phyloP scores from a whole-genome alignment of 2,113 vertebrate genomes.

The Spea bombifrons region DNA sequence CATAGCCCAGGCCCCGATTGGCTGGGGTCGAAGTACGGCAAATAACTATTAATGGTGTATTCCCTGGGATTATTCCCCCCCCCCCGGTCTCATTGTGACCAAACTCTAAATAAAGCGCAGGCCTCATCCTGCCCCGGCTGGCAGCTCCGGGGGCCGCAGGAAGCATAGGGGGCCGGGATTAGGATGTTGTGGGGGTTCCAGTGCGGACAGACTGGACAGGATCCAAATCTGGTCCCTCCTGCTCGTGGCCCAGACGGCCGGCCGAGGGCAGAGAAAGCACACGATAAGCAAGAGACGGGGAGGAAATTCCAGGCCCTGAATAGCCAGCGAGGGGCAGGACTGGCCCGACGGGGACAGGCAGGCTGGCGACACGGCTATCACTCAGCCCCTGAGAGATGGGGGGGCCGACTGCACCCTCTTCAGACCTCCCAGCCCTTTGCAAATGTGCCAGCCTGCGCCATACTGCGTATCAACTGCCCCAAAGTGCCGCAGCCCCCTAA shows the following conservation, averaged over 20 bases:
- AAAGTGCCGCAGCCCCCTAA: no score
- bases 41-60: no score
- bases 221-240: not conserved
- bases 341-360: conserved; percentile 10
- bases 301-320: conserved; percentile 13
- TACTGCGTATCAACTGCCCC: no score
- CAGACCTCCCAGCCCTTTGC: not conserved
- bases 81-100: no score
- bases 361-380: conserved; percentile 20
- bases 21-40: no score
- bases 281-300: conserved; percentile 1
- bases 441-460: not conserved
- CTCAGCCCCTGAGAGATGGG: not conserved
- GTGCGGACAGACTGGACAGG: not conserved
- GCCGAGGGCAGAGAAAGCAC: not conserved
- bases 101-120: no score
- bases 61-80: no score
- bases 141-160: not conserved
- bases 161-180: not conserved
- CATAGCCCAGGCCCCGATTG: no score
- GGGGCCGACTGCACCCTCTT: not conserved
- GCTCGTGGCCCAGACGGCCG: not conserved
- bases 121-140: no score
- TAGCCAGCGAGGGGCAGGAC: conserved; percentile 1
- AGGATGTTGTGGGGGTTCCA: conserved; percentile 6